phyloP scores from a whole-genome alignment of 2,888 invertebrate species.

The Biston betularia region DNA sequence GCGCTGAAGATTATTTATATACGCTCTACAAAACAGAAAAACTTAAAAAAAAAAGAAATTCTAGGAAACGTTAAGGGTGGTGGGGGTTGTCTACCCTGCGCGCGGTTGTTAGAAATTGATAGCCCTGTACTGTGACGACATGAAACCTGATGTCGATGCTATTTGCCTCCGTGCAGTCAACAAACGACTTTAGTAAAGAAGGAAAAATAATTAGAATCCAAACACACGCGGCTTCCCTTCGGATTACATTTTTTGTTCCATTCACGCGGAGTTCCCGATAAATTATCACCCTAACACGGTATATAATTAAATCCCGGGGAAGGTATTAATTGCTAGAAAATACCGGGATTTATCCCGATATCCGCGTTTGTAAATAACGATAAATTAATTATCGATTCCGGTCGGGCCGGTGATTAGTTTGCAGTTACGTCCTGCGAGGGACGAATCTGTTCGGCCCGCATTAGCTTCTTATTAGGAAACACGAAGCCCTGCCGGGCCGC shows the following conservation, averaged over 20 bases:
- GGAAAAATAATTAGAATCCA: too few species aligned
- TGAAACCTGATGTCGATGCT: too few species aligned
- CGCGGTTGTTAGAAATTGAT: too few species aligned
- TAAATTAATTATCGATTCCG: conserved; percentile 43
- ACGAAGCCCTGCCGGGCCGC: neutral
- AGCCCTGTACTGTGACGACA: too few species aligned
- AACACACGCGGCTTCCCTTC: neutral
- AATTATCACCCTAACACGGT: conserved; percentile 28
- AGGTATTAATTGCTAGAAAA: conserved; percentile 42
- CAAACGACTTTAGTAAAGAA: neutral
- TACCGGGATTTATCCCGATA: conserved; percentile 29
- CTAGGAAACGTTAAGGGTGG: too few species aligned
- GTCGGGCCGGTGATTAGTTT: conserved; percentile 23
- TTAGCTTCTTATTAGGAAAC: neutral
- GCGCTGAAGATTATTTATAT: too few species aligned
- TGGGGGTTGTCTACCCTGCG: too few species aligned
- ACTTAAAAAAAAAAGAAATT: too few species aligned
- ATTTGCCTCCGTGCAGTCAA: too few species aligned
- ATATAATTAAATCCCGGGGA: conserved; percentile 39
- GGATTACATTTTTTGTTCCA: conserved; percentile 7
- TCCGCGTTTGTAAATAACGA: conserved; percentile 38
- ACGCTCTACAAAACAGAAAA: too few species aligned
- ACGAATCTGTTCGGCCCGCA: neutral
- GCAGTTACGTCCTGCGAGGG: conserved; percentile 19
- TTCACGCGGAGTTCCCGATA: conserved; percentile 9